Conservation (phyloP, 2,797 vertebrate genomes). For the Syngnathus rostellatus region DNA sequence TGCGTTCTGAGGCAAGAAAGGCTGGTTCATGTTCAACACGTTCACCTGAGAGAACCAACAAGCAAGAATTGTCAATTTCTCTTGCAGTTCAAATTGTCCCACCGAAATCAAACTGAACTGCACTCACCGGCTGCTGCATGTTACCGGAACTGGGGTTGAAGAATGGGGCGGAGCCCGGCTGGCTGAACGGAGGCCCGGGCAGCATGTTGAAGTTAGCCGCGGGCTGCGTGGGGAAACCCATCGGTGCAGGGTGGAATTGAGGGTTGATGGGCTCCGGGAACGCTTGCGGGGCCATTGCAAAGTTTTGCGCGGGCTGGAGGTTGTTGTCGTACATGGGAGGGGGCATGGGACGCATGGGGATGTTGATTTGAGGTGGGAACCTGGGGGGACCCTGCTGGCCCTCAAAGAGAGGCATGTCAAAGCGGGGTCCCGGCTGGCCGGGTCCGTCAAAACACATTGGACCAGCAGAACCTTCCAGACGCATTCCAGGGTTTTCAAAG, state of each 20-base stretch:
- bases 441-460: slow-evolving; percentile 63
- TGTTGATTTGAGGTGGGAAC: slow-evolving; percentile 50
- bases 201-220: slow-evolving; percentile 73
- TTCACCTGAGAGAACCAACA: slow-evolving; percentile 44
- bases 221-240: slow-evolving; percentile 62
- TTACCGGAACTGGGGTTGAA: slow-evolving; percentile 60
- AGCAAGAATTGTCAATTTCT: background rate
- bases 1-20: slow-evolving; percentile 76
- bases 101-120: background rate
- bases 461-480: slow-evolving; percentile 44
- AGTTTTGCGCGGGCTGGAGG: slow-evolving; percentile 64
- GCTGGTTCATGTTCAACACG: slow-evolving; percentile 68
- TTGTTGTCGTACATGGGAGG: slow-evolving; percentile 51
- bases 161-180: slow-evolving; percentile 74
- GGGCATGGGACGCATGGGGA: slow-evolving; percentile 58
- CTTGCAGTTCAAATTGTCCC: too few relatives aligned
- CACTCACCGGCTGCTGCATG: slow-evolving; percentile 74
- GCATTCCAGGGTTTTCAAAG: slow-evolving; percentile 54
- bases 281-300: slow-evolving; percentile 63
- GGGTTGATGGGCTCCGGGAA: slow-evolving; percentile 75
- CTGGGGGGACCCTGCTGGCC: slow-evolving; percentile 70
- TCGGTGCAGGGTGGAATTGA: slow-evolving; percentile 68
- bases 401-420: slow-evolving; percentile 75
- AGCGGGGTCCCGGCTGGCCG: slow-evolving; percentile 64
- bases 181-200: slow-evolving; percentile 66